phyloP scores from a whole-genome alignment of 2,888 invertebrate genomes.

The Pristionchus maxplancki region DNA sequence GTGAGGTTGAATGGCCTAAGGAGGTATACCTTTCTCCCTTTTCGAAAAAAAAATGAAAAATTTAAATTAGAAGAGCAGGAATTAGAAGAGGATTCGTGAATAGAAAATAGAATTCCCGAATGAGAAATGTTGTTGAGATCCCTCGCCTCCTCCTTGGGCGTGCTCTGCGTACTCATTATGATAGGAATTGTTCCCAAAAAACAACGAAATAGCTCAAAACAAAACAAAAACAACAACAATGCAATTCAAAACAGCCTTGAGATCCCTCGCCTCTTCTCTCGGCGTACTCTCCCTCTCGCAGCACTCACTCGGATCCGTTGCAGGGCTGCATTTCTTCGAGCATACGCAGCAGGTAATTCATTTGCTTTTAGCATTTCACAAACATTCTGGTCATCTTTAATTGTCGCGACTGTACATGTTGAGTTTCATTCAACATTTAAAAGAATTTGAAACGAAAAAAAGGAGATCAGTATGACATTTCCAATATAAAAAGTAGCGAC shows the following conservation, averaged over 20 bases:
- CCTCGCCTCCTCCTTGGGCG: neutral
- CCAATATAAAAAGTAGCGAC: too few species aligned
- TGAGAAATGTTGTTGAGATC: neutral
- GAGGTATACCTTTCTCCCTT: neutral
- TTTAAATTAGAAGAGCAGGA: neutral
- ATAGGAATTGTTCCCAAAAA: neutral
- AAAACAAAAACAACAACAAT: too few species aligned
- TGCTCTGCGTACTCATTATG: slow-evolving; percentile 15
- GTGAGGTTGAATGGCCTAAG: neutral
- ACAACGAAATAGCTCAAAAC: neutral
- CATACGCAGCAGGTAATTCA: slow-evolving; percentile 13
- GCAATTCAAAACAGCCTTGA: too few species aligned
- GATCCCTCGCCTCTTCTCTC: slow-evolving; percentile 35
- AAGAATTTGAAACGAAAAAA: too few species aligned
- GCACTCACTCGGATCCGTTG: neutral
- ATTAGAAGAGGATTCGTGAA: too few species aligned
- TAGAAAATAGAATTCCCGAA: too few species aligned
- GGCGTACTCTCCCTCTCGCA: slow-evolving; percentile 19
- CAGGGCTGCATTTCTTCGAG: slow-evolving; percentile 13
- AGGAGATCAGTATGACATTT: too few species aligned
- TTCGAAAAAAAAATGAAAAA: neutral
- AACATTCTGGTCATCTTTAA: neutral
- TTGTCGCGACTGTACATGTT: too few species aligned
- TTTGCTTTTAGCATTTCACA: neutral
- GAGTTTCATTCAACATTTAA: too few species aligned